A percentile compares a stretch with the other conserved stretches of the same genome.
Conservation (phyloP, 2,113 vertebrate genomes). For the Anoplopoma fimbria region DNA sequence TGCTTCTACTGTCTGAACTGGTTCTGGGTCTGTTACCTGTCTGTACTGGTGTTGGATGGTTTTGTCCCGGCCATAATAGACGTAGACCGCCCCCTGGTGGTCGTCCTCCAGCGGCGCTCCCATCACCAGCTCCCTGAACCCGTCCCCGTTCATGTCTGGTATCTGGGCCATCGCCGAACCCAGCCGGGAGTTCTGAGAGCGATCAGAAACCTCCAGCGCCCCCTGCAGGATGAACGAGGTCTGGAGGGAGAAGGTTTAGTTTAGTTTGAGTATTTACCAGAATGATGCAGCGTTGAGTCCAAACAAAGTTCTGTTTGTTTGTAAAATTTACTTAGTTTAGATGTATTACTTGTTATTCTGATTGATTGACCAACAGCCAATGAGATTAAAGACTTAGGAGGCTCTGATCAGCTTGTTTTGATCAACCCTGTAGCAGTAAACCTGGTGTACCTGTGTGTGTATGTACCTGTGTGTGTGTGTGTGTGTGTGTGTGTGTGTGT, state of each 20-base stretch:
- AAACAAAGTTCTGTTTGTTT: too few species aligned
- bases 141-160: conserved; percentile 94
- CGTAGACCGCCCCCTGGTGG: conserved; percentile 91
- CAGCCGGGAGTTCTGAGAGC: conserved; percentile 90
- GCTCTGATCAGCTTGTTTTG: neutral
- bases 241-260: conserved; percentile 71
- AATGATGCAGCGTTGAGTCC: neutral
- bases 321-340: neutral
- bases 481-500: neutral
- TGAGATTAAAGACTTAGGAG: too few species aligned
- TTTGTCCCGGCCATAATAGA: conserved; percentile 87
- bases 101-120: conserved; percentile 93
- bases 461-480: too few species aligned
- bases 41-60: conserved; percentile 84
- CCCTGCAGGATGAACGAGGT: conserved; percentile 83
- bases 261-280: neutral
- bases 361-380: too few species aligned
- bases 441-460: neutral
- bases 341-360: too few species aligned
- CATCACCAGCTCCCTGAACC: conserved; percentile 90
- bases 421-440: neutral
- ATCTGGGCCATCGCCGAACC: conserved; percentile 89
- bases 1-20: neutral
- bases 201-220: conserved; percentile 80
- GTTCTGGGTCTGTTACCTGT: conserved; percentile 83